A percentile compares a stretch with the other conserved stretches of the same genome.
Conservation (phyloP, 2,888 invertebrate genomes). For the Polyploca ridens region DNA sequence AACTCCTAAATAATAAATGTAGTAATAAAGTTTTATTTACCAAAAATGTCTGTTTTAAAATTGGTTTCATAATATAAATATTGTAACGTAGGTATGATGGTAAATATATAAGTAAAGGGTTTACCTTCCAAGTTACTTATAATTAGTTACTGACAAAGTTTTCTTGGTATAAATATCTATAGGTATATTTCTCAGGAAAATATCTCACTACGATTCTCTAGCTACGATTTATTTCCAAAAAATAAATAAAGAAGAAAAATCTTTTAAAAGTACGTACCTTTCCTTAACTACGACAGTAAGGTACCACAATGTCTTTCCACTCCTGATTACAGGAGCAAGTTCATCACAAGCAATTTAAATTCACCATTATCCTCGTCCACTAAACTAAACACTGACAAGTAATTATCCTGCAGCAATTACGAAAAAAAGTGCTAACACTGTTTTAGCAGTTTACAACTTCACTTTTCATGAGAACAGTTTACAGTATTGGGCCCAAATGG, state of each 20-base stretch:
- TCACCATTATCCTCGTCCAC: background rate
- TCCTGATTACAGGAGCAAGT: constrained; percentile 1
- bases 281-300: background rate
- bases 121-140: too few relatives aligned
- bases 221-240: too few relatives aligned
- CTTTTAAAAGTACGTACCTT: background rate
- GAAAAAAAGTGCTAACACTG: background rate
- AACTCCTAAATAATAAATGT: too few relatives aligned
- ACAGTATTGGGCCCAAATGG: constrained; percentile 41
- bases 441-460: background rate
- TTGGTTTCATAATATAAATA: too few relatives aligned
- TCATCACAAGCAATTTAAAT: constrained; percentile 1
- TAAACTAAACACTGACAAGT: background rate
- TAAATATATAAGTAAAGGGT: too few relatives aligned
- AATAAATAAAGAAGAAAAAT: background rate
- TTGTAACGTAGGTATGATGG: too few relatives aligned
- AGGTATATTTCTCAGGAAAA: too few relatives aligned
- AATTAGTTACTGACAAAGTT: too few relatives aligned
- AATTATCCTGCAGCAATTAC: background rate
- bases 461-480: constrained; percentile 27
- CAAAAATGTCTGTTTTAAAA: too few relatives aligned
- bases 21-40: too few relatives aligned
- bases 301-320: background rate
- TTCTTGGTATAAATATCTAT: too few relatives aligned
- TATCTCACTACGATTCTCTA: too few relatives aligned